Evolutionary conservation across 2,888 invertebrate genomes (phyloP).

Genomic region (Lysandra coridon): DNA sequence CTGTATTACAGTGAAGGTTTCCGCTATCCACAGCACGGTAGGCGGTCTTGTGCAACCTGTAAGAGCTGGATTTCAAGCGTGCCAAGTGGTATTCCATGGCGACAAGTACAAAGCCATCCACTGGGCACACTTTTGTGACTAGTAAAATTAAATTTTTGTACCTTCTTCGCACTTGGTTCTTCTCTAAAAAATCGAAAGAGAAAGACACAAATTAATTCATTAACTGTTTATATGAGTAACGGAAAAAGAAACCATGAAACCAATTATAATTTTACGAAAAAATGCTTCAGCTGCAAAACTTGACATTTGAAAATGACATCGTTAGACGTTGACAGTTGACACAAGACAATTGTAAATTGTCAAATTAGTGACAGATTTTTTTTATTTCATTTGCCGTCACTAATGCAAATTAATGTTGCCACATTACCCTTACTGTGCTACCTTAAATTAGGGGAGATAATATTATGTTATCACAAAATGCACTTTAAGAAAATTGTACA

Average conservation of each 20-base stretch:
- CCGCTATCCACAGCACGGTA: conserved; percentile 29
- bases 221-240: not conserved
- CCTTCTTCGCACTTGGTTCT: not conserved
- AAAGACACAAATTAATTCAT: not conserved
- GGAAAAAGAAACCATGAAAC: not conserved
- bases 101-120: not conserved
- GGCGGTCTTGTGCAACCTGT: conserved; percentile 31
- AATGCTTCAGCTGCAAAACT: not conserved
- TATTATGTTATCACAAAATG: too few species aligned
- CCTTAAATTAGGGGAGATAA: too few species aligned
- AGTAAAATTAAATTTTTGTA: not conserved
- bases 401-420: too few species aligned
- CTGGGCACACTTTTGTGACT: conserved; percentile 9
- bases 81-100: conserved; percentile 24
- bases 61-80: conserved; percentile 28
- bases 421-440: too few species aligned
- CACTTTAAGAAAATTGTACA: too few species aligned
- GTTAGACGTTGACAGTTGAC: not conserved
- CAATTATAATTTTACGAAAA: not conserved
- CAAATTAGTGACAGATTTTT: too few species aligned
- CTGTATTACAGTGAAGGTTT: conserved; percentile 28
- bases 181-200: not conserved
- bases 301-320: not conserved
- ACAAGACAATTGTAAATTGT: not conserved
- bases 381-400: too few species aligned